Evolutionary conservation across 2,113 vertebrate genomes (phyloP).

Genomic region (Alethe castanea): DNA sequence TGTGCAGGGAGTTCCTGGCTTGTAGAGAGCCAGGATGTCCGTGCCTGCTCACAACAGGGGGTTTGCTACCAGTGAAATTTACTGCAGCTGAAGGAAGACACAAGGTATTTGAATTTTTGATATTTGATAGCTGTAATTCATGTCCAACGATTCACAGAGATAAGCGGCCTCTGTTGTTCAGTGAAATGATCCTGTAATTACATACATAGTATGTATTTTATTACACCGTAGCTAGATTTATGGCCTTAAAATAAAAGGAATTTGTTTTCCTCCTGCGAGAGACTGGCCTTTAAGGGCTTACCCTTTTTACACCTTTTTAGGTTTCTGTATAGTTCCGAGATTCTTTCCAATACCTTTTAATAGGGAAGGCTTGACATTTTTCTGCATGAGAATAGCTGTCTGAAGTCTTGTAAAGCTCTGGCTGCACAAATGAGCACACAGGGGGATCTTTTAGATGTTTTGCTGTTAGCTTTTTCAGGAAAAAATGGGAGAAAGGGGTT

Average conservation of each 20-base stretch:
- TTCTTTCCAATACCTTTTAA: background rate
- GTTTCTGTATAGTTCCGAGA: background rate
- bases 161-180: background rate
- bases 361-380: background rate
- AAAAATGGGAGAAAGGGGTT: background rate
- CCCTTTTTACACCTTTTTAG: background rate
- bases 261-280: background rate
- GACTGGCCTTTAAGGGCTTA: background rate
- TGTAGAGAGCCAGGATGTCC: background rate
- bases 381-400: background rate
- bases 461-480: background rate
- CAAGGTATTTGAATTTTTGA: background rate
- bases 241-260: background rate
- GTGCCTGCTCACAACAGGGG: fast-evolving
- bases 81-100: background rate
- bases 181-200: background rate
- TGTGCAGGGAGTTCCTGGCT: fast-evolving
- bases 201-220: background rate
- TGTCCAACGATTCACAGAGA: fast-evolving
- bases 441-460: background rate
- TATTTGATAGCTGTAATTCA: background rate
- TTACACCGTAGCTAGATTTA: background rate
- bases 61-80: background rate
- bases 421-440: background rate
- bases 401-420: background rate